Percentiles rank a stretch among this genome's conserved stretches.
phyloP scores from a whole-genome alignment of 23 tunicate species.

The Botrylloides violaceus region DNA sequence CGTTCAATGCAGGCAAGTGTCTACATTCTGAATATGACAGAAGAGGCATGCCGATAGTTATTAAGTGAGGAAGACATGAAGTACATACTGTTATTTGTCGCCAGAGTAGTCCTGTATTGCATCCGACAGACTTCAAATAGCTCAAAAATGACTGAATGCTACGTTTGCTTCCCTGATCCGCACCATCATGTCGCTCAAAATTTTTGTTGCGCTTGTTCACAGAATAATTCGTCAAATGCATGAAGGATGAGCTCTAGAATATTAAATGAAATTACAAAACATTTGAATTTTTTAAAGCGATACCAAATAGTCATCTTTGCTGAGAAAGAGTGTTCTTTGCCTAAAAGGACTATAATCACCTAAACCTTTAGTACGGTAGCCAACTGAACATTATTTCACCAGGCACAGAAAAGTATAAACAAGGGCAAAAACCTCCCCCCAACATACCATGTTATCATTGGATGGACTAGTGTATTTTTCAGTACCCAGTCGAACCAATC shows the following conservation, averaged over 20 bases:
- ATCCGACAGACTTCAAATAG: conserved; percentile 43
- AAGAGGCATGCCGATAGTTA: not conserved
- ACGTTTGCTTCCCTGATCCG: conserved; percentile 83
- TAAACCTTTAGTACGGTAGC: too few relatives aligned
- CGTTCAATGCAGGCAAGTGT: too few relatives aligned
- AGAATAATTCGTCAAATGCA: conserved; percentile 90
- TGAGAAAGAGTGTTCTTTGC: too few relatives aligned
- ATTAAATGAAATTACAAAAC: too few relatives aligned
- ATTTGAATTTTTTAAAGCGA: too few relatives aligned
- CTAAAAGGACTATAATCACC: too few relatives aligned
- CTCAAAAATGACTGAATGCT: conserved; percentile 55
- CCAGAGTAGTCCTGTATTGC: conserved; percentile 74
- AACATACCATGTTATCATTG: conserved; percentile 55
- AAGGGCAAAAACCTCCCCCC: too few relatives aligned
- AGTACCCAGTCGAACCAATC: conserved; percentile 72
- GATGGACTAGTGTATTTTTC: conserved; percentile 72
- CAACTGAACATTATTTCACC: too few relatives aligned
- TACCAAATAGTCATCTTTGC: too few relatives aligned
- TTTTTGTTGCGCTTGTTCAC: conserved; percentile 82
- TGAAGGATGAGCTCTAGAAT: conserved; percentile 72
- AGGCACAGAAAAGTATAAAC: too few relatives aligned
- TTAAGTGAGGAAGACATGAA: not conserved
- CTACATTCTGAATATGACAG: too few relatives aligned
- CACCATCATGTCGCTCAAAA: conserved; percentile 70
- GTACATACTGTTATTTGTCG: conserved; percentile 43